Base-by-base conservation (phyloP, 2,888 invertebrate genomes). In the Tanypteryx hageni region DNA sequence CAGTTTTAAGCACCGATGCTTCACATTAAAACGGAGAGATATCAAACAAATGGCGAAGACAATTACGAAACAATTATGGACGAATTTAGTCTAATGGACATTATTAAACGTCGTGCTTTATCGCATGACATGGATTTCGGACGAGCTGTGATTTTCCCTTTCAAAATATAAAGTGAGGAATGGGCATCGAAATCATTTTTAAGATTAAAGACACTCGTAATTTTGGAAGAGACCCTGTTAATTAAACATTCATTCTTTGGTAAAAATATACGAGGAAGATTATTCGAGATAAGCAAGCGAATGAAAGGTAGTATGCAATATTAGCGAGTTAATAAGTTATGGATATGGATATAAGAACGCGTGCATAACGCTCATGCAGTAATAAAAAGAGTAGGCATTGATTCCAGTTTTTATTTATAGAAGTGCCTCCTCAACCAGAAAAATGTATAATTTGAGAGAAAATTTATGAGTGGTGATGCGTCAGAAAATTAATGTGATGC, bases 41-140 rank as follows among this genome's bases (percentile, higher is more conserved):
- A 57, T 86, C 86, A 86, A 86, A 86, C 86, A 86, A 86, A 86
- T 86, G 86, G 31, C 59, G 61, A 59, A 44, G 86, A 86, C 86
- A 86, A 86, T 86, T 31, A 64, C 86, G 61, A 31, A 86, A 44
- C 86, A 64, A 86, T 86, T 86, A 86, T 61, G 16, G 86, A 86
- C 14, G 86, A 86, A 27, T 86, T 86, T 27, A 64, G 59, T 22
- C 86, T 86, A 86, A 86, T 86, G 86, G 86, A 59, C 61, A 61
- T 31, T 31, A 61, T 31, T 61, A 64, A 86, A 64, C 61, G 86
- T n/a, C 86, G 59, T 64, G 85, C 85, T 85, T 27, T 22, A 85
- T 84, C 58, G 85, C 61, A 61, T 14, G 64, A 64, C 14, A 11
- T 64, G 44, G 44, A 44, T 44, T 44, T 44, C 44, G 44, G 44